Conservation (phyloP, 2,113 vertebrate species). For the Boleophthalmus pectinirostris region DNA sequence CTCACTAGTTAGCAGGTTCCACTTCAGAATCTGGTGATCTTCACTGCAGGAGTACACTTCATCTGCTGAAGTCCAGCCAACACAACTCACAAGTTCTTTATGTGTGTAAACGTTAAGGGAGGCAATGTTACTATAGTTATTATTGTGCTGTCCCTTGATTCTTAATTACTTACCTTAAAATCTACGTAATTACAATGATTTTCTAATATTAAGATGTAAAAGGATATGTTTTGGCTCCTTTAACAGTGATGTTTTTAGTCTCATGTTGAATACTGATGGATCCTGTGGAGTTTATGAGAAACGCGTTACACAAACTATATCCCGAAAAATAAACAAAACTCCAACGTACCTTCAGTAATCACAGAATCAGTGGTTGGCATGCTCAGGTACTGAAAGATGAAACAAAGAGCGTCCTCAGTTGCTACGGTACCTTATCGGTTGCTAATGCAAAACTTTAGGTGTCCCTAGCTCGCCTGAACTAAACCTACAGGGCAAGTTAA, state of each 20-base stretch:
- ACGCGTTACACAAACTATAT: constrained; percentile 6
- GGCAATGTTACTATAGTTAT: neutral
- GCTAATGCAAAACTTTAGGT: constrained; percentile 49
- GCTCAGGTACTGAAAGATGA: constrained; percentile 8
- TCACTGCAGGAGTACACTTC: constrained; percentile 95
- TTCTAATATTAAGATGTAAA: constrained; percentile 46
- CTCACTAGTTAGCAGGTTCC: constrained; percentile 90
- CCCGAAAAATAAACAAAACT: neutral
- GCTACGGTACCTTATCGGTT: constrained; percentile 64
- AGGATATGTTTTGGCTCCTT: constrained; percentile 99
- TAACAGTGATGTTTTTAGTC: constrained; percentile 89
- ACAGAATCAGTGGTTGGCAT: neutral
- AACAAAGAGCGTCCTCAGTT: constrained; percentile 60
- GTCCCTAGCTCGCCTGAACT: constrained; percentile 11
- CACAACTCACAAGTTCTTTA: constrained; percentile 92
- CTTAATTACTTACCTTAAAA: neutral
- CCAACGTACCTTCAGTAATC: constrained; percentile 1
- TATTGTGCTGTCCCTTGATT: neutral
- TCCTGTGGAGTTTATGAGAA: constrained; percentile 24
- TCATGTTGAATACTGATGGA: constrained; percentile 76
- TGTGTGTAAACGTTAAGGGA: constrained; percentile 85
- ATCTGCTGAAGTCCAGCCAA: constrained; percentile 94
- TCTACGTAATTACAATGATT: neutral
- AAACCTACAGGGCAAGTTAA: constrained; percentile 26
- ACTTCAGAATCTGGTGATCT: constrained; percentile 91